A percentile compares a stretch with the other conserved stretches of the same genome.
Evolutionary conservation across 92 coral and sea anemone species (phyloP).

Genomic region (Metridium senile): DNA sequence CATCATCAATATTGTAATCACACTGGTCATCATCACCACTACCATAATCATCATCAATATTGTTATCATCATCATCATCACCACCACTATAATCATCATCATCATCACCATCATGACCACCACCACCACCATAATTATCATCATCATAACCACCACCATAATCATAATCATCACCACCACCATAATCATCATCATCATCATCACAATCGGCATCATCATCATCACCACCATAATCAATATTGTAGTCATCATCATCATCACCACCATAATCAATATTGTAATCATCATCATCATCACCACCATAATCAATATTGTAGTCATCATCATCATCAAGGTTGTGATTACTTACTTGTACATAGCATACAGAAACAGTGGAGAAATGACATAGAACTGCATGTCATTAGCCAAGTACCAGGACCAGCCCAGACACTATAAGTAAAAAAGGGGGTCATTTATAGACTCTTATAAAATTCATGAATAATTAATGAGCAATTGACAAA

Average conservation of each 20-base stretch:
- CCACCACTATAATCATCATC: background rate
- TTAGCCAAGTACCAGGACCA: slow-evolving; percentile 96
- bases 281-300: background rate
- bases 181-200: background rate
- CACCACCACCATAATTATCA: background rate
- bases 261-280: background rate
- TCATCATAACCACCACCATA: background rate
- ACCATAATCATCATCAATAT: background rate
- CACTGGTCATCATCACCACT: background rate
- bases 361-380: slow-evolving; percentile 72
- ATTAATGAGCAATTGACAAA: background rate
- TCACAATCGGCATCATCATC: background rate
- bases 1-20: background rate
- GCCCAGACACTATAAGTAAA: slow-evolving; percentile 64
- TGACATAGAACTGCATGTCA: slow-evolving; percentile 93
- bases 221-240: background rate
- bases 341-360: slow-evolving; percentile 67
- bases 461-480: background rate
- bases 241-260: no score
- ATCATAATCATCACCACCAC: background rate
- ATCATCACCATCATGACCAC: background rate
- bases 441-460: background rate
- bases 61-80: no score
- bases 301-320: background rate
- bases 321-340: background rate